Conservation (phyloP, 2,113 vertebrate species). For the zebrafish (Danio rerio) region DNA sequence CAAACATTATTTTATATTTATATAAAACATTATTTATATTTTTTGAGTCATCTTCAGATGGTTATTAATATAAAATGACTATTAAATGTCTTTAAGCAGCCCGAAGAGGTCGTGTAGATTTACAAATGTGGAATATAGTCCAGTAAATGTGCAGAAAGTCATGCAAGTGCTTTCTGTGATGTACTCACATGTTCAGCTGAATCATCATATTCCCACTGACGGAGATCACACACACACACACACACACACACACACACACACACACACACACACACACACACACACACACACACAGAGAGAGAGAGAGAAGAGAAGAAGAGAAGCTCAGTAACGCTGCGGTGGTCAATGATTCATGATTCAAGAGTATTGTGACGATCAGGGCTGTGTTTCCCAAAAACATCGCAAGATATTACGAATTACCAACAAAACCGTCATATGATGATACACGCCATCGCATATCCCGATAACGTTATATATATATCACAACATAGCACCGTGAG, state of each 20-base stretch:
- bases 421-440: too few relatives aligned
- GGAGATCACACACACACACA: conserved; percentile 69
- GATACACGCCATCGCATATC: too few relatives aligned
- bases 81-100: conserved; percentile 9
- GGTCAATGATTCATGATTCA: conserved; percentile 16
- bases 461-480: too few relatives aligned
- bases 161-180: not conserved
- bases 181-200: conserved; percentile 98
- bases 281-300: too few relatives aligned
- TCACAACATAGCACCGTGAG: too few relatives aligned
- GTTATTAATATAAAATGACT: not conserved
- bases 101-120: not conserved
- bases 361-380: not conserved
- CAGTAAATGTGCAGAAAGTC: not conserved
- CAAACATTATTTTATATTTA: too few relatives aligned
- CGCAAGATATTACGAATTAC: too few relatives aligned
- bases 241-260: not conserved
- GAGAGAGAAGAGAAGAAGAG: not conserved
- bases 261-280: too few relatives aligned
- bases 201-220: conserved; percentile 99
- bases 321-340: not conserved
- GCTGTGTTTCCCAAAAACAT: too few relatives aligned
- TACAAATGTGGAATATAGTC: not conserved
- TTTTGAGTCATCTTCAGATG: not conserved
- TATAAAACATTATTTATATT: too few relatives aligned